phyloP scores from a whole-genome alignment of 2,888 invertebrate genomes.

The Furcula furcula region DNA sequence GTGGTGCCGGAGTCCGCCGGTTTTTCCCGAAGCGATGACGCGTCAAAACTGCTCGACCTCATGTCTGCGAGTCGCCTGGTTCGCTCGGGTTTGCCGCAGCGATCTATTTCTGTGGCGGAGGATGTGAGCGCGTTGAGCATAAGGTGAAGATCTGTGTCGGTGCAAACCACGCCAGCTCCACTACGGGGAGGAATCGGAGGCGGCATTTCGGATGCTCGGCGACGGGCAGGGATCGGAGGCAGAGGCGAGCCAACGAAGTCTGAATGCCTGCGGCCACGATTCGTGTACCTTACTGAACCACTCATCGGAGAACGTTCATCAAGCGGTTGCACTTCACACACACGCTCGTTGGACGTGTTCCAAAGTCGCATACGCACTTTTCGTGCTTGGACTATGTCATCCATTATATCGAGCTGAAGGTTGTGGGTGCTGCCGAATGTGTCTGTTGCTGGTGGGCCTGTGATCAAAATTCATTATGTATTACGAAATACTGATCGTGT shows the following conservation, averaged over 20 bases:
- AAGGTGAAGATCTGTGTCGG: slow-evolving; percentile 90
- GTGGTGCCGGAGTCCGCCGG: slow-evolving; percentile 79
- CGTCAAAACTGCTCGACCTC: slow-evolving; percentile 92
- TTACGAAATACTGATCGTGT: no score
- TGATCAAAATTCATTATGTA: slow-evolving; percentile 24
- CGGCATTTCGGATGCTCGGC: slow-evolving; percentile 89
- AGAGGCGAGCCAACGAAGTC: slow-evolving; percentile 85
- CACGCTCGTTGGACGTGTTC: slow-evolving; percentile 90
- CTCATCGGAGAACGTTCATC: slow-evolving; percentile 83
- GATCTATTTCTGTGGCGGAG: slow-evolving; percentile 90
- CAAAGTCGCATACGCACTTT: slow-evolving; percentile 92
- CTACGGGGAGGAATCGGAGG: slow-evolving; percentile 67
- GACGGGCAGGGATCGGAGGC: slow-evolving; percentile 82
- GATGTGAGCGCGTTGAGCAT: slow-evolving; percentile 90
- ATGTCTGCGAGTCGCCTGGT: slow-evolving; percentile 84
- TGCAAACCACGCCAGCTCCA: slow-evolving; percentile 87
- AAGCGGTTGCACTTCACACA: slow-evolving; percentile 91
- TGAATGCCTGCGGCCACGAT: slow-evolving; percentile 85
- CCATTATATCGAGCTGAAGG: slow-evolving; percentile 93
- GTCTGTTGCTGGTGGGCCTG: slow-evolving; percentile 88
- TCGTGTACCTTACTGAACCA: slow-evolving; percentile 83
- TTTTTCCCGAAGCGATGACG: slow-evolving; percentile 85
- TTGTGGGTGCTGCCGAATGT: slow-evolving; percentile 90
- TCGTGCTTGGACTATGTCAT: slow-evolving; percentile 91
- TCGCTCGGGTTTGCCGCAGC: slow-evolving; percentile 84